Evolutionary conservation across 2,113 vertebrate species (phyloP).

Genomic region (Dinomys branickii): DNA sequence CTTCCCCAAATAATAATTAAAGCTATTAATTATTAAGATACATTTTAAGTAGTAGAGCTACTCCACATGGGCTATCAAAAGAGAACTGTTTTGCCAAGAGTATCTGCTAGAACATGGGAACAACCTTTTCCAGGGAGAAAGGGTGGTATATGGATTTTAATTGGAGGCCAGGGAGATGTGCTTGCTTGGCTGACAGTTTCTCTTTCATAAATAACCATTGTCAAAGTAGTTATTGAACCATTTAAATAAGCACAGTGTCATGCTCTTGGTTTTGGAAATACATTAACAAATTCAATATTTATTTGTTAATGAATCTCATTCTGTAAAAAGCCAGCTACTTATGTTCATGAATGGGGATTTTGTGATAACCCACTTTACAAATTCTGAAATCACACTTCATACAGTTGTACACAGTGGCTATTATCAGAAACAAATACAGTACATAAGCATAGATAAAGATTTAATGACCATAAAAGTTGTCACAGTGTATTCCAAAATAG

Average conservation of each 20-base stretch:
- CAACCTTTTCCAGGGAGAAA: background rate
- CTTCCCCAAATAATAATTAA: conserved; percentile 1
- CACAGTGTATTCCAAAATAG: conserved; percentile 13
- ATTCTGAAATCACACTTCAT: background rate
- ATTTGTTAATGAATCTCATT: background rate
- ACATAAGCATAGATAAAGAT: background rate
- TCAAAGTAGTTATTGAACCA: background rate
- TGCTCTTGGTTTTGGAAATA: background rate
- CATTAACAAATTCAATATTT: background rate
- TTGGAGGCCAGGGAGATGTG: background rate
- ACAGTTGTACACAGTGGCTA: background rate
- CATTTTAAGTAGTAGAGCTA: background rate
- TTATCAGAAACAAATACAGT: background rate
- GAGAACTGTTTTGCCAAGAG: background rate
- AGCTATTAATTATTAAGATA: background rate
- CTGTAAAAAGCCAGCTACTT: background rate
- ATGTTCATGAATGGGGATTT: background rate
- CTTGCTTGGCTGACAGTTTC: background rate
- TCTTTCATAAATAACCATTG: conserved; percentile 12
- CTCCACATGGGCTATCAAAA: background rate
- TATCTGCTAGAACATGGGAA: background rate
- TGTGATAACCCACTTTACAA: background rate
- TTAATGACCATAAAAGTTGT: background rate
- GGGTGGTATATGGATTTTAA: background rate
- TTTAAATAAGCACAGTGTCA: background rate